Evolutionary conservation across 2,888 invertebrate species (phyloP), one percentile per base, ranked within the genome.

Genomic region (Deroplatys truncata): DNA sequence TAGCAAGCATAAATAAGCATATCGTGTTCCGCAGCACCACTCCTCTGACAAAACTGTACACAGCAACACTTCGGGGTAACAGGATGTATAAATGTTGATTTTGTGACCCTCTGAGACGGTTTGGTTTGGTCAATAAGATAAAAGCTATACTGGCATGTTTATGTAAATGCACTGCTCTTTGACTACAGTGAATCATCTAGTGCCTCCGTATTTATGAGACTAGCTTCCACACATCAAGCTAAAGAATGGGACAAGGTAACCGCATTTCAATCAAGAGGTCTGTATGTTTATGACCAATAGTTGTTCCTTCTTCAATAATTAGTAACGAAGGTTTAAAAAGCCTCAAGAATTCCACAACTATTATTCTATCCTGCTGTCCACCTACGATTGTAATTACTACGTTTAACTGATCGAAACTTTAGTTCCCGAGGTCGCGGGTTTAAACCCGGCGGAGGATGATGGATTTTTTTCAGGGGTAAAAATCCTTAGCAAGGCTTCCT

Each of bases 11-110:
- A 72, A 20, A 72, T 72, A 16, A 28, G n/a, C 91, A 94, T 95
- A 94, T 98, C 98, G 93, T 98, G 97, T 92, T 98, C 97, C 20
- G 96, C 96, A 91, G 97, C 95, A 13, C 98, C 98, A 89, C 95
- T 94, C 92, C 95, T 95, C 95, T 95, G 88, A 95, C 94, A 83
- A 98, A 94, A 91, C 96, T 95, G 93, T 97, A 98, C 89, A 99
- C 96, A 82, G 95, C 94, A 89, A 99, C 94, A 92, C 96, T 96
- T 92, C 96, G 95, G 3, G 98, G 97, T 93, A 98, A 97, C 90
- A 99, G 94, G 89, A 98, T 94, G 82, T 97, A 97, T 91, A 99
- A 94, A 92, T 98, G 97, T 29, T 95, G 93, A 92, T 95, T 95
- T 91, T 95, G 95, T 43, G 96, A 95, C 25, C 96, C 96, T 82